phyloP scores from a whole-genome alignment of 2,797 vertebrate genomes.

The Scleropages formosus region DNA sequence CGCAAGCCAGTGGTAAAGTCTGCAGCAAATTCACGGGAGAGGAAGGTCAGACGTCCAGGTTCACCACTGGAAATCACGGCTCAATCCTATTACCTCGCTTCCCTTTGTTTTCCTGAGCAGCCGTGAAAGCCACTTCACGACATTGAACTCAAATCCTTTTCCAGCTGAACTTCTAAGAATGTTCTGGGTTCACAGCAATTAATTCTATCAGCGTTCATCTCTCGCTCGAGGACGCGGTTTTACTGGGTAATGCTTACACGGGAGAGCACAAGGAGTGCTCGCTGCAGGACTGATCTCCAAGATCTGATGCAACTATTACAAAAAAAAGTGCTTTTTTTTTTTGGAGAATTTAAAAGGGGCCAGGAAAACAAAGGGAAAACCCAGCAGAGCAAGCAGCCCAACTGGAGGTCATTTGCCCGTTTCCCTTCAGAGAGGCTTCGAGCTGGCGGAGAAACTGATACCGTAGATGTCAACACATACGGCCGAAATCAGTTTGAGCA shows the following conservation, averaged over 20 bases:
- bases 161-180: slow-evolving; percentile 32
- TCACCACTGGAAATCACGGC: slow-evolving; percentile 40
- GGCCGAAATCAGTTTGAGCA: slow-evolving; percentile 46
- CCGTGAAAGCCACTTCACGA: slow-evolving; percentile 7
- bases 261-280: neutral
- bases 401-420: slow-evolving; percentile 33
- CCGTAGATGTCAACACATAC: slow-evolving; percentile 52
- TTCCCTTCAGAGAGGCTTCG: slow-evolving; percentile 22
- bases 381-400: slow-evolving; percentile 39
- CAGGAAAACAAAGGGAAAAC: slow-evolving; percentile 15
- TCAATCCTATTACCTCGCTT: slow-evolving; percentile 42
- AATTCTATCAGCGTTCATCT: slow-evolving; percentile 38
- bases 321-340: slow-evolving; percentile 31
- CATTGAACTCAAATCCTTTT: slow-evolving; percentile 25
- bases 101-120: slow-evolving; percentile 44
- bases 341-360: slow-evolving; percentile 28
- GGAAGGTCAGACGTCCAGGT: slow-evolving; percentile 43
- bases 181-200: slow-evolving; percentile 42
- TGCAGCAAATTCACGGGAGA: slow-evolving; percentile 39
- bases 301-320: slow-evolving; percentile 10
- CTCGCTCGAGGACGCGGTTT: slow-evolving; percentile 3
- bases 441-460: slow-evolving; percentile 10
- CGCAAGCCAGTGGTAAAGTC: slow-evolving; percentile 29
- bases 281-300: slow-evolving; percentile 23
- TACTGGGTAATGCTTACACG: slow-evolving; percentile 13